Conservation (phyloP, 2,888 invertebrate species). For the Hedychridium roseum region DNA sequence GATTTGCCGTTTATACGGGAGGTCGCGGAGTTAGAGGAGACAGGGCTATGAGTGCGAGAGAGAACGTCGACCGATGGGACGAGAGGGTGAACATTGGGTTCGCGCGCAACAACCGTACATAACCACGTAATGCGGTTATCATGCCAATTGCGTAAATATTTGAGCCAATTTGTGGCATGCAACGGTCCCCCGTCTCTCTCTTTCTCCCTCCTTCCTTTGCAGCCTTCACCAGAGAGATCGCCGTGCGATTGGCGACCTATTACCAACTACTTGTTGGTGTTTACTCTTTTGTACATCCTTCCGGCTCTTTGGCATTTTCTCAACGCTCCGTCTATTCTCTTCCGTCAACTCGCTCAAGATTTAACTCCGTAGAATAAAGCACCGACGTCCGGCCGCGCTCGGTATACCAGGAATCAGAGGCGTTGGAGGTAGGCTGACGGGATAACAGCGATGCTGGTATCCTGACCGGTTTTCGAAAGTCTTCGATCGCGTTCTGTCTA, state of each 20-base stretch:
- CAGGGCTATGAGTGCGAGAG: constrained; percentile 12
- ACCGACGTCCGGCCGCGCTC: no score
- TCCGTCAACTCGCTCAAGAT: no score
- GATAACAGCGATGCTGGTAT: no score
- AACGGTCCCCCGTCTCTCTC: constrained; percentile 39
- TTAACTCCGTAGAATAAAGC: no score
- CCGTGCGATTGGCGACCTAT: constrained; percentile 43
- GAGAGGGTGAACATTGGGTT: constrained; percentile 47
- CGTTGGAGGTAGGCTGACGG: no score
- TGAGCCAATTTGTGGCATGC: constrained; percentile 61
- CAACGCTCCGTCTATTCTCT: no score
- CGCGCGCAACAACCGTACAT: constrained; percentile 58
- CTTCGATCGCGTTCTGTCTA: no score
- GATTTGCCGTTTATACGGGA: constrained; percentile 48
- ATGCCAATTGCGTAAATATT: constrained; percentile 63
- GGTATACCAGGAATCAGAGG: no score
- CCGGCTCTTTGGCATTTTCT: no score
- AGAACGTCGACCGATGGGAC: constrained; percentile 38
- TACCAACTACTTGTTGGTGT: constrained; percentile 42
- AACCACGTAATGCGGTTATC: constrained; percentile 62
- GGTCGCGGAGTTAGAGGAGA: constrained; percentile 29
- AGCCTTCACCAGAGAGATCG: constrained; percentile 12
- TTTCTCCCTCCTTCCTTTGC: constrained; percentile 11
- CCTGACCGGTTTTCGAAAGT: no score
- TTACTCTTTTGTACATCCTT: constrained; percentile 14